Conservation (phyloP, 2,888 invertebrate genomes). For the Tortricodes alternella region DNA sequence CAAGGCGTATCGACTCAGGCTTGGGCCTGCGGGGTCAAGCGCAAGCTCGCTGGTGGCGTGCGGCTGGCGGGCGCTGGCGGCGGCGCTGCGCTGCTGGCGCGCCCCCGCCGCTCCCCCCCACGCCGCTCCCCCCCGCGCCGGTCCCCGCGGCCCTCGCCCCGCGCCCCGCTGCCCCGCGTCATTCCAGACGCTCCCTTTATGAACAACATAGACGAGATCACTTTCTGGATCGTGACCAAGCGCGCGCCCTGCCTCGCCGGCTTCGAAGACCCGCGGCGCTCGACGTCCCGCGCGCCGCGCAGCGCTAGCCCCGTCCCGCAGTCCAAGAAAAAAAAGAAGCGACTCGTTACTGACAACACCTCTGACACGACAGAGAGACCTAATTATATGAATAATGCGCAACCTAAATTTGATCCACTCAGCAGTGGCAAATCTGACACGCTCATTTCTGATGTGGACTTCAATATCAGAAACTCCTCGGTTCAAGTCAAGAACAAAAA, state of each 20-base stretch:
- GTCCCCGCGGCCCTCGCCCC: conserved; percentile 32
- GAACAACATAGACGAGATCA: conserved; percentile 76
- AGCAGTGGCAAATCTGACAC: conserved; percentile 57
- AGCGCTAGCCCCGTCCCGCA: conserved; percentile 44
- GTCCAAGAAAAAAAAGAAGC: conserved; percentile 62
- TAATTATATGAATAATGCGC: conserved; percentile 64
- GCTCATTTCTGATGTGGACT: conserved; percentile 61
- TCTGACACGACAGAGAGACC: conserved; percentile 56
- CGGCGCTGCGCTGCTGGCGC: conserved; percentile 41
- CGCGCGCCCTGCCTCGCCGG: conserved; percentile 74
- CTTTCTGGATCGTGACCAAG: conserved; percentile 73
- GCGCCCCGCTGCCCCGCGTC: conserved; percentile 24
- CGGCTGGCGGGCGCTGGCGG: conserved; percentile 49
- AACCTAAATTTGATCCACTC: conserved; percentile 44
- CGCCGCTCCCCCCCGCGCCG: conserved; percentile 31
- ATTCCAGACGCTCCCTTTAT: conserved; percentile 60
- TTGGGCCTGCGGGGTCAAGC: conserved; percentile 44
- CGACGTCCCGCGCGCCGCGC: not conserved
- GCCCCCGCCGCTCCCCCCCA: conserved; percentile 32
- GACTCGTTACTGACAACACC: conserved; percentile 61
- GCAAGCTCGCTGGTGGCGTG: conserved; percentile 48
- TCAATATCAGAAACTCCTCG: conserved; percentile 65
- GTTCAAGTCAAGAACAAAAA: conserved; percentile 55
- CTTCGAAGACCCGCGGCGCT: conserved; percentile 59
- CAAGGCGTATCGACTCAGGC: conserved; percentile 36